These are phyloP conservation scores for Tichodroma muraria DNA, from an alignment of 2,113 vertebrate species.

Conservation along the genomic window DNA sequence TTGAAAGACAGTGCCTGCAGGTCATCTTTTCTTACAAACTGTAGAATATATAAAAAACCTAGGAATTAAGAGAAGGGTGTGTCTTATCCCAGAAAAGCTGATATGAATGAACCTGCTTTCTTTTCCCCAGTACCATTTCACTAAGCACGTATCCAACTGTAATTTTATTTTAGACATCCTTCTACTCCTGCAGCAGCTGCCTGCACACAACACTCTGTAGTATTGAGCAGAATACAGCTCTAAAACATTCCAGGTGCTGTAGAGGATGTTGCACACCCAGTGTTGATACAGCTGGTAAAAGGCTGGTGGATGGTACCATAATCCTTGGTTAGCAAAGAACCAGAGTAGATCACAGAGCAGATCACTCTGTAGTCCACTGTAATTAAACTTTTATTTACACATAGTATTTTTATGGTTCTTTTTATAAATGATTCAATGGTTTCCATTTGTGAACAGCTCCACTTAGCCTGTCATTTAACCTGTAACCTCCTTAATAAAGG, in stretches of 20 bases:
- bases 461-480: neutral
- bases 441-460: neutral
- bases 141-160: neutral
- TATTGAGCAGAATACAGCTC: neutral
- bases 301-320: neutral
- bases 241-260: neutral
- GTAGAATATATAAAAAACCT: conserved; percentile 6
- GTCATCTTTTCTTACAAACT: conserved; percentile 28
- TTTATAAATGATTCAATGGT: neutral
- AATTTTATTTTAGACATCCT: neutral
- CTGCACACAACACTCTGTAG: neutral
- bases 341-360: neutral
- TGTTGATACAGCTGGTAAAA: neutral
- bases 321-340: neutral
- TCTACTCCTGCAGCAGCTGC: neutral
- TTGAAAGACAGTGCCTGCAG: conserved; percentile 43
- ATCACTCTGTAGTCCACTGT: neutral
- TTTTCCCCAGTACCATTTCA: neutral
- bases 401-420: neutral
- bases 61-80: neutral
- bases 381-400: neutral
- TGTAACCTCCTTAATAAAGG: neutral
- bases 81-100: neutral
- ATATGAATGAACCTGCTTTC: neutral
- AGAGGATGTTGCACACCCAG: neutral